Percentiles rank a stretch among this genome's conserved stretches.
These are phyloP conservation scores for Heterodera carotae DNA, from an alignment of 1,140 invertebrate genomes.

Conservation along the genomic window DNA sequence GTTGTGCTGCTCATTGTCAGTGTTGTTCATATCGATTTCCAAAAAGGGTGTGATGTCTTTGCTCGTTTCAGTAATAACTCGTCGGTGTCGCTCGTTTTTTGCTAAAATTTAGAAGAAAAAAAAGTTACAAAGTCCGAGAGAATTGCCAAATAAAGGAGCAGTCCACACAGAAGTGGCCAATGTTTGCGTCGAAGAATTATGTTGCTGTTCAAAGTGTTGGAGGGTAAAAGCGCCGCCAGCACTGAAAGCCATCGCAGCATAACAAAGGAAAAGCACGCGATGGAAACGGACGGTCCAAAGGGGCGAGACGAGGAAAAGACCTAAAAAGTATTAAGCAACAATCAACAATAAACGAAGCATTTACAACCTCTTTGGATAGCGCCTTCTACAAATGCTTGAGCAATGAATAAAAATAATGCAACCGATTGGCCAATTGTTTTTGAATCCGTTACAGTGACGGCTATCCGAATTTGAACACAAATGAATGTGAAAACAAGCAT, in stretches of 20 bases:
- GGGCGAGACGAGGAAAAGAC: slow-evolving; percentile 5
- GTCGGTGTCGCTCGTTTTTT: neutral
- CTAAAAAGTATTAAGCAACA: neutral
- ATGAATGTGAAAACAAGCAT: slow-evolving; percentile 11
- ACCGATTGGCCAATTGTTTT: neutral
- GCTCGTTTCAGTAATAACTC: neutral
- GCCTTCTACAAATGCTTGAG: slow-evolving; percentile 6
- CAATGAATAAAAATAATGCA: neutral
- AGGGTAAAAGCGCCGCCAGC: neutral
- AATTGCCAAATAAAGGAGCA: too few relatives aligned
- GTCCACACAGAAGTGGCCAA: neutral
- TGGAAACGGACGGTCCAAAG: slow-evolving; percentile 10
- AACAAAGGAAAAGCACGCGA: slow-evolving; percentile 10
- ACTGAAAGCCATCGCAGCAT: slow-evolving; percentile 15
- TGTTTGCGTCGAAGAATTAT: neutral
- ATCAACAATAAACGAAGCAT: neutral
- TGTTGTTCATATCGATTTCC: neutral
- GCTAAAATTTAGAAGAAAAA: too few relatives aligned
- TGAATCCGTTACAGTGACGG: neutral
- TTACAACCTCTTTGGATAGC: slow-evolving; percentile 19
- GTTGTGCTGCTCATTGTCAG: neutral
- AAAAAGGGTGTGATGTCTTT: neutral
- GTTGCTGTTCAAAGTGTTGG: neutral
- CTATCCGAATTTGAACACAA: neutral
- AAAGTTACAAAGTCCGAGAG: too few relatives aligned